Evolutionary conservation across 2,797 vertebrate genomes (phyloP).

Genomic region (Cheirogaleus major): DNA sequence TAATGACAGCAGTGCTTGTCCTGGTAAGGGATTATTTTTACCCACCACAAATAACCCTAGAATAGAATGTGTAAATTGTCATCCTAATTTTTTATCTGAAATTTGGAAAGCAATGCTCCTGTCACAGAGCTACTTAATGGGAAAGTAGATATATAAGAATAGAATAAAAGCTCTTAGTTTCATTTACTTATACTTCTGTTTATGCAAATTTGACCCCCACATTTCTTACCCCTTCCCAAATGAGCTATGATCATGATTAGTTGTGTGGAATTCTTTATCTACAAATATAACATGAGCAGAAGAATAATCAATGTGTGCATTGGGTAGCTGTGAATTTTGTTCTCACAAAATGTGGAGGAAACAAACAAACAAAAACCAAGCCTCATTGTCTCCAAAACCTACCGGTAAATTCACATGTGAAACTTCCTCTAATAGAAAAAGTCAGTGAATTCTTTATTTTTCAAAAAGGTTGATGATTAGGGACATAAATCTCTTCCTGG

Average conservation of each 20-base stretch:
- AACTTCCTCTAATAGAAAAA: neutral
- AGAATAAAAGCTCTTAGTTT: neutral
- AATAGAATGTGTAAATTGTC: neutral
- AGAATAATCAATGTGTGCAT: neutral
- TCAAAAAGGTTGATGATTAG: neutral
- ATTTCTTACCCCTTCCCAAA: neutral
- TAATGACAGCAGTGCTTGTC: neutral
- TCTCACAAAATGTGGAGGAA: neutral
- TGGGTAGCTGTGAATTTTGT: neutral
- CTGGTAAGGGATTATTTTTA: neutral
- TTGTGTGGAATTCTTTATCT: neutral
- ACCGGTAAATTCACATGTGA: neutral
- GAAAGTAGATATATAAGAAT: neutral
- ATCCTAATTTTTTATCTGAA: neutral
- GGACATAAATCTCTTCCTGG: slow-evolving; percentile 17
- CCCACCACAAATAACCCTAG: neutral
- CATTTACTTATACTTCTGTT: neutral
- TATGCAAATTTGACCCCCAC: neutral
- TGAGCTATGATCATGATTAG: neutral
- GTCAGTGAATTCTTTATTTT: neutral
- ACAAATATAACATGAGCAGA: neutral
- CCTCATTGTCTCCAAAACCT: neutral
- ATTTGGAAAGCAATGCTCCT: neutral
- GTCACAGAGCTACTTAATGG: neutral
- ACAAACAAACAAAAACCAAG: neutral